These are phyloP conservation scores for Balearica regulorum DNA, from an alignment of 2,797 vertebrate species.

Conservation along the genomic window DNA sequence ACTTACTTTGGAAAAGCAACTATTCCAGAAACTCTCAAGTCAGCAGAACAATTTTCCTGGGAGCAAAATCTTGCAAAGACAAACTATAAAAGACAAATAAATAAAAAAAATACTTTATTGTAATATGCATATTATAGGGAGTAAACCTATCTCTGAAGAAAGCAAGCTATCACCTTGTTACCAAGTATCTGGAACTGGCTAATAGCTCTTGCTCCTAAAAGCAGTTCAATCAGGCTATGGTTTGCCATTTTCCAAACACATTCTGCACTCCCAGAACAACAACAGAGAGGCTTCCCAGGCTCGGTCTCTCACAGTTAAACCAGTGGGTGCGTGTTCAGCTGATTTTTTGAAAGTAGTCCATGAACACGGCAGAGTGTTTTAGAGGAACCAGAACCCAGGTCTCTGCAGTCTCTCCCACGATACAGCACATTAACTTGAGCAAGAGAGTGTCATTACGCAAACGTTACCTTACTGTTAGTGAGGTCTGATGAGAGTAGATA, in stretches of 20 bases:
- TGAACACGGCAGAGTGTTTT: background rate
- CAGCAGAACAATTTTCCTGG: constrained; percentile 87
- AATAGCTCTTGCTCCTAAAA: background rate
- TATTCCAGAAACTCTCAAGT: constrained; percentile 86
- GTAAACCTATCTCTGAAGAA: background rate
- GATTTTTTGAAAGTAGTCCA: background rate
- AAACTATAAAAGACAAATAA: constrained; percentile 76
- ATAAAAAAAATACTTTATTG: background rate
- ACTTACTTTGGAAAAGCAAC: constrained; percentile 88
- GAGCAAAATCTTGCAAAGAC: constrained; percentile 88
- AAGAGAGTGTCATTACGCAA: background rate
- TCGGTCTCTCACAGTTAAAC: background rate
- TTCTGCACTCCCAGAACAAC: background rate
- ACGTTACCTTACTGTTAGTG: background rate
- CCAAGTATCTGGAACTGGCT: background rate
- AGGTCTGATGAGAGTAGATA: background rate
- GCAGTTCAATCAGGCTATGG: background rate
- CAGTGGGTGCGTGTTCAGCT: background rate
- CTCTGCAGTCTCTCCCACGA: background rate
- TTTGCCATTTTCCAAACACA: background rate
- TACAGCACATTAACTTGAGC: background rate
- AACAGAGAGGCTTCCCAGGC: background rate
- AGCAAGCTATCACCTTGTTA: background rate
- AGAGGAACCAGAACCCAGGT: background rate
- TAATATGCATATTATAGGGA: background rate